Conservation (phyloP, 1,140 invertebrate genomes). For the Brachionus rotundiformis region DNA sequence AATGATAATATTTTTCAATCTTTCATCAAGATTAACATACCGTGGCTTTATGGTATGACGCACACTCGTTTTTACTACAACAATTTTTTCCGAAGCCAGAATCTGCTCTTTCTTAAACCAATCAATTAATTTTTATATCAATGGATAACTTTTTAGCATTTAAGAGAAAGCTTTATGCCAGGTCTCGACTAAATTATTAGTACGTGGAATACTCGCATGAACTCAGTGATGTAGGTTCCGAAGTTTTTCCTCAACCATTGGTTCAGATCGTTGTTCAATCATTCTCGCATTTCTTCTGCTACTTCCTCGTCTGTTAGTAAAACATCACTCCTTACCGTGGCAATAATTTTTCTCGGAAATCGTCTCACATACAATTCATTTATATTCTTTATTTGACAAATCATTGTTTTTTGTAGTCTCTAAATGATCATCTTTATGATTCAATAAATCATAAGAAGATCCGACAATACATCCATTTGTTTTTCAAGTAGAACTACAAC, state of each 20-base stretch:
- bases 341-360: neutral
- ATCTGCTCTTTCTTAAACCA: neutral
- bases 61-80: neutral
- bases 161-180: neutral
- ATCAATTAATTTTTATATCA: neutral
- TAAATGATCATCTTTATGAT: neutral
- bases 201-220: no score
- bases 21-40: neutral
- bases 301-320: neutral
- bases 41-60: neutral
- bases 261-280: no score
- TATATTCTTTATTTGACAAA: neutral
- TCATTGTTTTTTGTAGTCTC: neutral
- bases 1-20: neutral
- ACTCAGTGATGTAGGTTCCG: no score
- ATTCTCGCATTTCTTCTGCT: neutral
- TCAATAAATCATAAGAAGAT: neutral
- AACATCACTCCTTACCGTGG: neutral
- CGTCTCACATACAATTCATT: neutral
- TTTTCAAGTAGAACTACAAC: constrained; percentile 2
- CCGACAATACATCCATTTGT: constrained; percentile 20
- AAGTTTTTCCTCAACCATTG: no score
- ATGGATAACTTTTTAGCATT: constrained; percentile 2
- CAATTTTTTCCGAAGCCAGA: neutral
- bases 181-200: no score